Evolutionary conservation across 2,888 invertebrate genomes (phyloP), one percentile per base, ranked within the genome.

Genomic region (Drosophila kanekoi): DNA sequence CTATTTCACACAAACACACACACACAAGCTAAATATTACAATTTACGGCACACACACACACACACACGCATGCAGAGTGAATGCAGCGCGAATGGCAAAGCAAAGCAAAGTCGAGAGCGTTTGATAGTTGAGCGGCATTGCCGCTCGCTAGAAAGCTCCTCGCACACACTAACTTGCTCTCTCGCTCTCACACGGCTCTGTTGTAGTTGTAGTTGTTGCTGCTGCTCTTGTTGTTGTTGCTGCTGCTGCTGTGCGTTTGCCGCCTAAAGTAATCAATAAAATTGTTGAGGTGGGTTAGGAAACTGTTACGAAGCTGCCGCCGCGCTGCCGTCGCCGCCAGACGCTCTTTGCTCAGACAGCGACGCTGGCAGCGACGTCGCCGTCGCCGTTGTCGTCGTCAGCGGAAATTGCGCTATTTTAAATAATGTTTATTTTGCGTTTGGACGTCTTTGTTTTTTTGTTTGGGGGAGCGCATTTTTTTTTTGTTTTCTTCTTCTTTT

Each of bases 211-310:
- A 43, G 61, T 51, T 56, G 51, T 58, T 48, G 43, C 3, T 61
- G 35, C 14, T 60, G 33, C 14, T 53, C 45, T 52, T 56, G 52
- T 37, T 48, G 56, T 43, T 53, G 62, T 11, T 44, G 60, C 43
- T 61, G 72, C 44, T 65, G 66, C 38, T 67, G 64, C 60, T 66
- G 77, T 75, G 77, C 81, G 79, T 83, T 81, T 83, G 87, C 86
- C 86, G 85, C 86, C 81, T 89, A 86, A 85, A 88, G 87, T 84
- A 90, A 91, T 91, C 92, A 91, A 92, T 91, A 91, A 91, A 92
- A 91, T 91, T 91, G 91, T 91, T 91, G 92, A 91, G 91, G 91
- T 92, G 91, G 91, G 91, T 91, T 91, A 91, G 91, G 92, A 92
- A 91, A 91, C 88, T 87, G 91, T 91, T 91, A 91, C 90, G 89